Base-by-base conservation (phyloP, 2,113 vertebrate species). In the Notechis scutatus region DNA sequence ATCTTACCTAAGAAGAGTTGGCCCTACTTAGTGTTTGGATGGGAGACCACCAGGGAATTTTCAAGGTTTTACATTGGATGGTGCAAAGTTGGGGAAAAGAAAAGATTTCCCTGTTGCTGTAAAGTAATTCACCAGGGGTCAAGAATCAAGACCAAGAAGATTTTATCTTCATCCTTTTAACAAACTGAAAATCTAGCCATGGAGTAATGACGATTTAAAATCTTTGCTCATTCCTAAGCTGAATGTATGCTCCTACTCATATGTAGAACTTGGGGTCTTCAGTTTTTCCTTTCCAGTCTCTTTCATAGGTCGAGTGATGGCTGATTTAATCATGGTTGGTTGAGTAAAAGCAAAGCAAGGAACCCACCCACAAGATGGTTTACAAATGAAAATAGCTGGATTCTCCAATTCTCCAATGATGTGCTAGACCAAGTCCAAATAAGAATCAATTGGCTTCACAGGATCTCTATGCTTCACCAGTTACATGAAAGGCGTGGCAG, bases 211-310 rank as follows among this genome's bases (percentile, higher is more conserved):
- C 96, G 97, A 97, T 97, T 96, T 95, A 94, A 95, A 95, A 95
- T 96, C 93, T 96, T 96, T 95, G 93, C 95, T 95, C 96, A 92
- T 95, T 96, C 94, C 94, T 45, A 85, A 52, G 20, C 97, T 97
- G 94, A 95, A 93, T 94, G 96, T 90, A 95, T 96, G 96, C 97
- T 96, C 96, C 96, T 97, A 97, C 97, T 95, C 96, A 2, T 69
- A 4, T 69, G 12, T 64, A 64, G 64, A n/a, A n/a, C 29, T 34
- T 34, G 29, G n/a, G 12, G 5, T 20, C n/a, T 20, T 81, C 6
- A 18, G 15, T 18, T 34, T 74, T 34, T 20, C 14, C n/a, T 34
- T 20, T 34, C n/a, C 2, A 2, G 15, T 15, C 5, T 81, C n/a
- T 20, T 74, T 81, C 69, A 20, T 20, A 74, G 64, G 69, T 14